Base-by-base conservation (phyloP, 2,888 invertebrate species). In the Nesidiocoris tenuis region DNA sequence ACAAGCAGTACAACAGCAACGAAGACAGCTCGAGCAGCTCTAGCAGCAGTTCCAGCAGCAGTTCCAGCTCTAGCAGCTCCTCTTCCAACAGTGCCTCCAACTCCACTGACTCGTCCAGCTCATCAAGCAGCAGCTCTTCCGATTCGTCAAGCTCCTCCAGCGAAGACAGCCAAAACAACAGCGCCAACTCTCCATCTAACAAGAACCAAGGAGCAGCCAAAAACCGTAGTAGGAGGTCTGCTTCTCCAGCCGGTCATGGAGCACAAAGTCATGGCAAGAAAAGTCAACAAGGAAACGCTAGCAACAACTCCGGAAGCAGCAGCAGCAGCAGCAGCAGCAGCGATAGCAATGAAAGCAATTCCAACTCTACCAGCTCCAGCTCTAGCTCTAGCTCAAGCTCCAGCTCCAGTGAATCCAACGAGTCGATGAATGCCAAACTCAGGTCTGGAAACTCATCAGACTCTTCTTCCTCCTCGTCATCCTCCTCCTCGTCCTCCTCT, bases 281-380 rank as follows among this genome's bases (percentile, higher is more conserved):
- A 17, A 21, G 25, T 7, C 18, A n/a, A 9, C 21, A 21, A 61
- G 19, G 17, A 24, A 57, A 61, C 71, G n/a, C 25, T 9, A 63
- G 64, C 68, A 79, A 80, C 70, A 68, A 55, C 56, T 74, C 9
- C 3, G 54, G 54, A 39, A 54, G 75, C 72, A 74, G 55, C 74
- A 74, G 57, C 78, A 75, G 76, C 74, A 77, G 76, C 57, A 77
- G 76, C 54, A 77, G 76, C 70, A 80, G 78, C 72, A 77, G 72
- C 71, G 67, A 65, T 5, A 74, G 74, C 74, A 74, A 17, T 67
- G 76, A 66, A 71, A 79, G 77, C 54, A 70, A 61, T 25, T 68
- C 68, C 55, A 78, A 77, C 70, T 68, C 77, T 54, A 66, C 74
- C 71, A 72, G 72, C 72, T 72, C 72, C 2, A 61, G 59, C 65